Evolutionary conservation across 2,888 invertebrate species (phyloP).

Genomic region (Megalurothrips usitatus): DNA sequence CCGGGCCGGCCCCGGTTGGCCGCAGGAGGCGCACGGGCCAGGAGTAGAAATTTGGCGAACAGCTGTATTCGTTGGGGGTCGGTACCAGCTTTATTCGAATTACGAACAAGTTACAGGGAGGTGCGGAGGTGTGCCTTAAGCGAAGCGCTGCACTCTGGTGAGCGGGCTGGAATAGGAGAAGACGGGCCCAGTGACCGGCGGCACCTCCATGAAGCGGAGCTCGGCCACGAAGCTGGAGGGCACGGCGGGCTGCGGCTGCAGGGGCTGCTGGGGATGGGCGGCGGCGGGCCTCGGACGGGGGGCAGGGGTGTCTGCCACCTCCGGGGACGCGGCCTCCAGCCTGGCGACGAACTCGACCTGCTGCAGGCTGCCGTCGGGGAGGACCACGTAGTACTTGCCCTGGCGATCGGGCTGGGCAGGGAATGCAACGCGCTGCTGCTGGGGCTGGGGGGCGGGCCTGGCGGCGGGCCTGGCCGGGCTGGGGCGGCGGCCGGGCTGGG

Average conservation of each 20-base stretch:
- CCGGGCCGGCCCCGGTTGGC: not conserved
- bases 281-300: not conserved
- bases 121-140: not conserved
- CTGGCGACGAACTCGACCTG: not conserved
- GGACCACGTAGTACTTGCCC: too few species aligned
- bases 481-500: not conserved
- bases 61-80: not conserved
- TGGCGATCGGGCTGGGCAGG: not conserved
- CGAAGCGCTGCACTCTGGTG: not conserved
- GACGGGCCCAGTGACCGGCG: not conserved
- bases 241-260: not conserved
- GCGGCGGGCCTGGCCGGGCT: not conserved
- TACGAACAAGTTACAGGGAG: not conserved
- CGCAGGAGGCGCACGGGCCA: not conserved
- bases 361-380: not conserved
- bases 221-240: constrained; percentile 11
- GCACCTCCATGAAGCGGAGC: constrained; percentile 21
- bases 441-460: not conserved
- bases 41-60: not conserved
- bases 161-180: not conserved
- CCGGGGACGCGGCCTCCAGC: too few species aligned
- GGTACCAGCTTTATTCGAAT: not conserved
- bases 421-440: not conserved
- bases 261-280: not conserved
- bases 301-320: not conserved